Percentiles rank a stretch among this genome's conserved stretches.
Conservation (phyloP, 2,113 vertebrate species). For the Ailurus styani region DNA sequence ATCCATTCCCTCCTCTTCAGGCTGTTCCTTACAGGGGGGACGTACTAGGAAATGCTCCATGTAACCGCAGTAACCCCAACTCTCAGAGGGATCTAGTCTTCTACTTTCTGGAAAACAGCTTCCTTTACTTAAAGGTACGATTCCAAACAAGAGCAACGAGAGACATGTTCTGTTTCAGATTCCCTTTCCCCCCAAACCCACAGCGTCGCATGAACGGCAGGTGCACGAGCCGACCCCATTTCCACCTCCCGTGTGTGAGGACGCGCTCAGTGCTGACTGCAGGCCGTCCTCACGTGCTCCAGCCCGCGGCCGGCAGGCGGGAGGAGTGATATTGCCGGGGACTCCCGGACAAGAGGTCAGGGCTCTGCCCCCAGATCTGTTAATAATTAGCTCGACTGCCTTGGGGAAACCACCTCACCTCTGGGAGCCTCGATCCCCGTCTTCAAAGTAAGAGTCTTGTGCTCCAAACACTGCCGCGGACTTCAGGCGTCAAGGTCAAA, state of each 20-base stretch:
- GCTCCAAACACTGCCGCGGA: not conserved
- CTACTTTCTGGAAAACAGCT: conserved; percentile 36
- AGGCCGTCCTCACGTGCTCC: accelerated
- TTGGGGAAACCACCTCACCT: not conserved
- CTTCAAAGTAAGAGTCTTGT: not conserved
- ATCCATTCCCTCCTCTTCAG: not conserved
- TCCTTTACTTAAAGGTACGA: not conserved
- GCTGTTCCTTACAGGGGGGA: not conserved
- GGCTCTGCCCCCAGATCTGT: not conserved
- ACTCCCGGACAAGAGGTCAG: not conserved
- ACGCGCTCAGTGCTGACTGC: not conserved
- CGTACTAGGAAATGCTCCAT: conserved; percentile 59
- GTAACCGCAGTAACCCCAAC: conserved; percentile 59
- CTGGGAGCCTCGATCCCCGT: not conserved
- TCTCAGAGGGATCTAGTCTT: conserved; percentile 60
- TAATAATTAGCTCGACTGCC: not conserved
- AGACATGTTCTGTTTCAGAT: not conserved
- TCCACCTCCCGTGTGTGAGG: not conserved
- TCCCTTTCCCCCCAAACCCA: not conserved
- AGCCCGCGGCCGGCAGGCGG: not conserved
- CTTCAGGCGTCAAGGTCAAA: not conserved
- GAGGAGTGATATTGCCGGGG: not conserved
- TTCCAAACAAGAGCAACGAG: not conserved
- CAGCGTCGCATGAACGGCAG: not conserved
- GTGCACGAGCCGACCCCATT: not conserved